Conservation (phyloP, 2,888 invertebrate genomes). For the Sphaerolaimus hirsutus region DNA sequence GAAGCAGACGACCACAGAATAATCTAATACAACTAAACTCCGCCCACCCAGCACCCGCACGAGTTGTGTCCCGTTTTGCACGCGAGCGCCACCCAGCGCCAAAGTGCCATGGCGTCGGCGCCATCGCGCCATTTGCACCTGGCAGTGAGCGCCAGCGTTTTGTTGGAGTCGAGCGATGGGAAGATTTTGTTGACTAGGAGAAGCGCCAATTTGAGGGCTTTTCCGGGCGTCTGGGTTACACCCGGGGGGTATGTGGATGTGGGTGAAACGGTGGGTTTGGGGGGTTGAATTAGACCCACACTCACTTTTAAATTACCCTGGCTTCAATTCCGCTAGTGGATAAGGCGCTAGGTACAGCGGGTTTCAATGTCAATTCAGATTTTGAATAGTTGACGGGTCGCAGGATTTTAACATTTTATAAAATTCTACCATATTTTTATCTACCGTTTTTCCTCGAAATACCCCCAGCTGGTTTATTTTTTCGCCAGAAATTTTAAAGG, state of each 20-base stretch:
- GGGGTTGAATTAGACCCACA: too few species aligned
- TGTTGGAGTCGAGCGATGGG: slow-evolving; percentile 27
- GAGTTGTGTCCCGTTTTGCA: background rate
- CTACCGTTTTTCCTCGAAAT: too few species aligned
- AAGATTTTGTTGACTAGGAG: slow-evolving; percentile 28
- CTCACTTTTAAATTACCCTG: too few species aligned
- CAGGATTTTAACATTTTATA: too few species aligned
- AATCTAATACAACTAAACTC: background rate
- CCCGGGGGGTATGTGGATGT: slow-evolving; percentile 28
- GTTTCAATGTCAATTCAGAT: too few species aligned
- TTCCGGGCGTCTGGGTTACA: slow-evolving; percentile 32
- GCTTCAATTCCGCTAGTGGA: too few species aligned
- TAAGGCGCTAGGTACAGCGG: too few species aligned
- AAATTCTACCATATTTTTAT: too few species aligned
- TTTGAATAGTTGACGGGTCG: too few species aligned
- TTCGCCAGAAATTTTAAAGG: too few species aligned
- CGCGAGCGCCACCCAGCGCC: background rate
- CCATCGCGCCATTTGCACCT: slow-evolving; percentile 9
- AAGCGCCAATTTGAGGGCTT: slow-evolving; percentile 26
- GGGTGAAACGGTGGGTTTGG: background rate
- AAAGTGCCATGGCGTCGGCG: background rate
- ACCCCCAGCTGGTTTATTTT: too few species aligned
- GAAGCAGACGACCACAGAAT: too few species aligned
- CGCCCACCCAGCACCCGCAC: background rate
- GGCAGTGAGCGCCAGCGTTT: slow-evolving; percentile 25